Base-by-base conservation (phyloP, 35 echinoderm and acorn worm species). In the Patiria miniata region DNA sequence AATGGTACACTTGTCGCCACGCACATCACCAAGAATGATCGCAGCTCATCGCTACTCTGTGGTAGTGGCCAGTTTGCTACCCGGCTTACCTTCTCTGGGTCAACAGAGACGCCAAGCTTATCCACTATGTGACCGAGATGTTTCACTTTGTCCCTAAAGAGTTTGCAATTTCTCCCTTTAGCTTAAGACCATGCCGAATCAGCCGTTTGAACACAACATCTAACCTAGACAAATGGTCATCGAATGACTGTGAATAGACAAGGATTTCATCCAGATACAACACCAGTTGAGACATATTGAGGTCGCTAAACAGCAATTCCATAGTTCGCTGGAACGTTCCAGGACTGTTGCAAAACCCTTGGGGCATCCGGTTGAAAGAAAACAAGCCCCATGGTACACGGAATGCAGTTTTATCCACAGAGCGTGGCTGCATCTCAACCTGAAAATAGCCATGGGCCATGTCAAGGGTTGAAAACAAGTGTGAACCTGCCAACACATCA, bases 181-280 rank as follows among this genome's bases (percentile, higher is more conserved):
- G n/a, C n/a, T n/a, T n/a, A n/a, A n/a, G n/a, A n/a, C n/a, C n/a
- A n/a, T n/a, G n/a, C n/a, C n/a, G n/a, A n/a, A n/a, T n/a, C n/a
- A n/a, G n/a, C n/a, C n/a, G n/a, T n/a, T n/a, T n/a, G n/a, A n/a
- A n/a, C n/a, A n/a, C n/a, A n/a, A n/a, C n/a, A n/a, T n/a, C n/a
- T n/a, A n/a, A n/a, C n/a, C n/a, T n/a, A n/a, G n/a, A n/a, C n/a
- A n/a, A 12, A 21, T 94, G 92, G 2, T 89, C 87, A 7, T 94
- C 80, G 37, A 94, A 85, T 50, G 87, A 89, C 17, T 28, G 44
- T 1, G 92, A 94, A 39, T 86, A 94, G 0, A 87, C 78, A 3
- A 95, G 85, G 22, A 95, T 85, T n/a, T 95, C 89, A 77, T 95
- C 93, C 39, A 95, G 88, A 22, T 95, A 95, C 5, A 95, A 37